phyloP scores from a whole-genome alignment of 2,888 invertebrate species.

The Rhabditophanes sp. region DNA sequence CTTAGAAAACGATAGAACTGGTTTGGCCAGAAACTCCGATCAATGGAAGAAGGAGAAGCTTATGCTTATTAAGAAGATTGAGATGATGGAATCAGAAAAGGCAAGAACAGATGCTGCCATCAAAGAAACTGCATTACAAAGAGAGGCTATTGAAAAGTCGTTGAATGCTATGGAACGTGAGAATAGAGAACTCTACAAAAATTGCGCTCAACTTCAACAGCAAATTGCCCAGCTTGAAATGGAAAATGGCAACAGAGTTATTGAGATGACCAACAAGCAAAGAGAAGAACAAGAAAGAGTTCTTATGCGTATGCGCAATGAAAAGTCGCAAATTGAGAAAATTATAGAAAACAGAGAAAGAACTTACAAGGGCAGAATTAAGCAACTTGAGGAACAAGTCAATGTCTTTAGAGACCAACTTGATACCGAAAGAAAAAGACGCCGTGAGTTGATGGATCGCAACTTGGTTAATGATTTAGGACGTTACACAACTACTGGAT shows the following conservation, averaged over 20 bases:
- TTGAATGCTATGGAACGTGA: slow-evolving; percentile 43
- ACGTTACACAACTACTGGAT: slow-evolving; percentile 17
- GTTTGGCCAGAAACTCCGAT: slow-evolving; percentile 22
- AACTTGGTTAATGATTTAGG: slow-evolving; percentile 33
- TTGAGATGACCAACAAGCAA: slow-evolving; percentile 41
- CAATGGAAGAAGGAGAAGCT: slow-evolving; percentile 38
- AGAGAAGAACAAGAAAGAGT: slow-evolving; percentile 42
- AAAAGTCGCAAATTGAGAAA: slow-evolving; percentile 39
- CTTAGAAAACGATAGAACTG: slow-evolving; percentile 27
- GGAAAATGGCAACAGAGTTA: slow-evolving; percentile 41
- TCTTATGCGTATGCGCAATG: slow-evolving; percentile 31
- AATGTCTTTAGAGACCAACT: slow-evolving; percentile 35
- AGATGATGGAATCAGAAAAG: slow-evolving; percentile 39
- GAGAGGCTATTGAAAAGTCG: slow-evolving; percentile 43
- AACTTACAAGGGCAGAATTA: slow-evolving; percentile 32
- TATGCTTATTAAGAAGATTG: slow-evolving; percentile 37
- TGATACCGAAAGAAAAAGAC: slow-evolving; percentile 32
- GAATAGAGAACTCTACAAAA: slow-evolving; percentile 41
- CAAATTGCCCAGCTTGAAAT: slow-evolving; percentile 43
- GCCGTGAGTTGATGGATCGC: slow-evolving; percentile 31
- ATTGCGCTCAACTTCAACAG: slow-evolving; percentile 42
- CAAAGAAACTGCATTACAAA: slow-evolving; percentile 38
- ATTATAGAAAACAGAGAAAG: slow-evolving; percentile 41
- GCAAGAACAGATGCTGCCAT: slow-evolving; percentile 39
- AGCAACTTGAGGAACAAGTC: slow-evolving; percentile 39